These are phyloP conservation scores for Vireo altiloquus DNA, from an alignment of 2,113 vertebrate genomes.

Conservation along the genomic window DNA sequence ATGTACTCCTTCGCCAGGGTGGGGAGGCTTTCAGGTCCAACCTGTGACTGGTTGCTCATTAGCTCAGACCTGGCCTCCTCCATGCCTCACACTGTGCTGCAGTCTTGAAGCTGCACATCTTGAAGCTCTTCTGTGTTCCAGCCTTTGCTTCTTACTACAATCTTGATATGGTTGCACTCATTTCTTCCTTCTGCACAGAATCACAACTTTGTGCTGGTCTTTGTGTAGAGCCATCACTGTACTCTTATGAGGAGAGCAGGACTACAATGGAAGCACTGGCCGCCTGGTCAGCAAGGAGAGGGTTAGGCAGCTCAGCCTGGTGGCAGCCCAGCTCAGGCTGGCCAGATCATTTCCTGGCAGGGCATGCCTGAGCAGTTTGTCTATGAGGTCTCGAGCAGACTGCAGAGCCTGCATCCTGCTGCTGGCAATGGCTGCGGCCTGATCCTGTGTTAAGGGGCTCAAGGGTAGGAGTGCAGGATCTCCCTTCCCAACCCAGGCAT, in stretches of 20 bases:
- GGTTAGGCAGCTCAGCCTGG: neutral
- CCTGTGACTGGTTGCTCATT: neutral
- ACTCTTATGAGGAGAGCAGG: neutral
- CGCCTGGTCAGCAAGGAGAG: accelerated
- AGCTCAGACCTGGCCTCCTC: neutral
- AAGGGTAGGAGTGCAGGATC: neutral
- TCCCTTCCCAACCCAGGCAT: neutral
- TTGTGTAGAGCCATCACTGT: neutral
- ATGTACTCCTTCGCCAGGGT: neutral
- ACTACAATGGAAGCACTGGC: neutral
- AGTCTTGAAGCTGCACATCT: neutral
- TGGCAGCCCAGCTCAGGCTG: neutral
- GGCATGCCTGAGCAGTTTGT: neutral
- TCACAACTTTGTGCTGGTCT: neutral
- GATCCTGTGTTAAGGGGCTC: neutral
- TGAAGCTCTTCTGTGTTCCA: neutral
- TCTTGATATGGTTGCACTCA: neutral
- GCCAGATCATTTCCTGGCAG: neutral
- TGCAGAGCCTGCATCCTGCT: neutral
- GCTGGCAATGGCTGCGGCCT: neutral
- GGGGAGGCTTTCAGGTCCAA: neutral
- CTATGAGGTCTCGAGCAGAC: neutral
- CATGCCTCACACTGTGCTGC: neutral
- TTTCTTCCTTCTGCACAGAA: neutral
- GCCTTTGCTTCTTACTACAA: neutral